Base-by-base conservation (phyloP, 1,140 invertebrate genomes). In the Amyelois transitella region DNA sequence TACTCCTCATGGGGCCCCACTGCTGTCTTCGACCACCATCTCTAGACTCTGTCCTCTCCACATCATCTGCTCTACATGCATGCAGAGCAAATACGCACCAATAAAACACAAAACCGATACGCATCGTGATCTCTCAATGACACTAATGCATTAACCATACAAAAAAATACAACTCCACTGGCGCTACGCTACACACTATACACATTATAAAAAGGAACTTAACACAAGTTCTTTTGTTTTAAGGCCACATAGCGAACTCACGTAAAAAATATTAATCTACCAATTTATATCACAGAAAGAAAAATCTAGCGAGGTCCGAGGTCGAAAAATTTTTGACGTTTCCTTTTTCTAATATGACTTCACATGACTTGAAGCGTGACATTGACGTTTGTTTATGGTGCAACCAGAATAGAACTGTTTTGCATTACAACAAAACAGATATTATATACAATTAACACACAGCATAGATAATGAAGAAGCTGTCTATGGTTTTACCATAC, bases 71-170 rank as follows among this genome's bases (percentile, higher is more conserved):
- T 74, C 79, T 82, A 62, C 85, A 86, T 66, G 85, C 58, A 75
- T 88, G 83, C 70, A 86, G 69, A 75, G 71, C 75, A 71, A 84
- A 77, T 81, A 88, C 80, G 81, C 81, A 86, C 82, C 82, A 88
- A 81, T 85, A 86, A 68, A 88, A 75, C 72, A 84, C 71, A 72
- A 86, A 73, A 81, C 83, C 78, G 73, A 88, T 81, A 84, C 81
- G 85, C 85, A 88, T 88, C 74, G 81, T 88, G 77, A 86, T 82
- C 73, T 77, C 58, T 73, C 69, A 76, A 83, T 81, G 70, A 78
- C 78, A 84, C 66, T 79, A 81, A 66, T 71, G 59, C 67, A 77
- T 68, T 69, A 80, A 80, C 61, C 68, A 56, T 64, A 70, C 69
- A 54, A 49, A 57, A 75, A 62, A 73, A 77, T 69, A 81, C 60